These are phyloP conservation scores for Dendronephthya gigantea DNA, from an alignment of 64 coral and sea anemone genomes.

Conservation along the genomic window DNA sequence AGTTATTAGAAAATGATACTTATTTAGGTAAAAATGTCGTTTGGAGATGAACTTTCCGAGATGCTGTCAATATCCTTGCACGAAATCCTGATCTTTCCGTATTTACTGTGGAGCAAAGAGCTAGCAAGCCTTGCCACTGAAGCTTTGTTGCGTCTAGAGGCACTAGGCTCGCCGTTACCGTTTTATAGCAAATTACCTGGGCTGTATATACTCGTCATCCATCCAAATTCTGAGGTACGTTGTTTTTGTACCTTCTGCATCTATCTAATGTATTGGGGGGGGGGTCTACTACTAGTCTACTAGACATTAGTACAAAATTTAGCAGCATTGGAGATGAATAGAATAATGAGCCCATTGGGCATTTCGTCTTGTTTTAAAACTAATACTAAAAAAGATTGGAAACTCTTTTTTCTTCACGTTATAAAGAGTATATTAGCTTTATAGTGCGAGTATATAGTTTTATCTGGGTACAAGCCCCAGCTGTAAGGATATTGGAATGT, in stretches of 20 bases:
- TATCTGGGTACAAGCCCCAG: too few species aligned
- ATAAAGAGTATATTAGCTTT: too few species aligned
- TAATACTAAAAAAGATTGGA: too few species aligned
- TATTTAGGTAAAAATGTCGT: not conserved
- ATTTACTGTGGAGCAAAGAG: conserved; percentile 5
- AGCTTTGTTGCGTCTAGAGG: not conserved
- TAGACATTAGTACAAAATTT: too few species aligned
- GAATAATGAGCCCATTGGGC: too few species aligned
- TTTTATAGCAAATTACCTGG: not conserved
- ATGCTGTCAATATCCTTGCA: not conserved
- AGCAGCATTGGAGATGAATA: too few species aligned
- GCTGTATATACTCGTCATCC: not conserved
- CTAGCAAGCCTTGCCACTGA: not conserved
- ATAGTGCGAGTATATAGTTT: too few species aligned
- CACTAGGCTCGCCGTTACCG: not conserved
- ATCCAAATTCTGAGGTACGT: not conserved
- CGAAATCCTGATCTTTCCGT: not conserved
- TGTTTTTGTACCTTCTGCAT: not conserved
- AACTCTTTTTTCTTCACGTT: too few species aligned
- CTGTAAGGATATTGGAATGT: too few species aligned
- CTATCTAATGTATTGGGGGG: not conserved
- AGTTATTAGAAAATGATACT: not conserved
- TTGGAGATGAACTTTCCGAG: not conserved
- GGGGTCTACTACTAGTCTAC: too few species aligned
- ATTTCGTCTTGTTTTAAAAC: too few species aligned